Conservation (phyloP, 2,888 invertebrate genomes). For the Crematogaster levior region DNA sequence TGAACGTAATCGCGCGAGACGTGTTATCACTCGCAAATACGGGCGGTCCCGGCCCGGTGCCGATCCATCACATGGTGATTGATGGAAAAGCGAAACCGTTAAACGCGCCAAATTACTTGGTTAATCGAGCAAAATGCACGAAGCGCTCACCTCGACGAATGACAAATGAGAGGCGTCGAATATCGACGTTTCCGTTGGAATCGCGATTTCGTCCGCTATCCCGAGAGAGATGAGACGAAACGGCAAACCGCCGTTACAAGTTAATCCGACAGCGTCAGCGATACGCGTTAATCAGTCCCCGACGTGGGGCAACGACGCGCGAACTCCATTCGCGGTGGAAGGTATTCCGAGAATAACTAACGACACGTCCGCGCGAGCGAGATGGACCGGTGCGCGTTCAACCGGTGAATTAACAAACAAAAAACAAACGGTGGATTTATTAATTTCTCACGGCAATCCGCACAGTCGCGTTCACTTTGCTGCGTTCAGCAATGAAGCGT, state of each 20-base stretch:
- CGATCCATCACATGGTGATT: slow-evolving; percentile 48
- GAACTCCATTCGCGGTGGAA: neutral
- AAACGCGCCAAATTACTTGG: slow-evolving; percentile 53
- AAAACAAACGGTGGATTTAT: neutral
- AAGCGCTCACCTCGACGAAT: slow-evolving; percentile 12
- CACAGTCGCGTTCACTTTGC: neutral
- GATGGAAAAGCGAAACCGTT: slow-evolving; percentile 51
- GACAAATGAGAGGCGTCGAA: slow-evolving; percentile 42
- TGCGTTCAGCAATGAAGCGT: neutral
- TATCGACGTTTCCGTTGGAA: slow-evolving; percentile 49
- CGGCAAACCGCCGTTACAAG: slow-evolving; percentile 32
- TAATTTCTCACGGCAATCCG: neutral
- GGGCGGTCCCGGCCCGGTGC: slow-evolving; percentile 5
- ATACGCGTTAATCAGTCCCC: slow-evolving; percentile 27
- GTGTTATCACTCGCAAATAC: slow-evolving; percentile 45
- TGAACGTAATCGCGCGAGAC: slow-evolving; percentile 50
- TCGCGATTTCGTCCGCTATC: neutral
- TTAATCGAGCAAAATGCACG: slow-evolving; percentile 56
- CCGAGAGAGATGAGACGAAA: neutral
- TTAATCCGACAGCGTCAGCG: slow-evolving; percentile 21
- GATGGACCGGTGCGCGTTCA: neutral
- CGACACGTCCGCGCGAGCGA: neutral
- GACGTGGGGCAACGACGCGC: neutral
- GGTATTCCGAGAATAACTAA: neutral
- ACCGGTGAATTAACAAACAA: neutral